Percentiles rank a stretch among this genome's conserved stretches.
phyloP scores from a whole-genome alignment of 2,113 vertebrate genomes.

The Poeciliopsis occidentalis region DNA sequence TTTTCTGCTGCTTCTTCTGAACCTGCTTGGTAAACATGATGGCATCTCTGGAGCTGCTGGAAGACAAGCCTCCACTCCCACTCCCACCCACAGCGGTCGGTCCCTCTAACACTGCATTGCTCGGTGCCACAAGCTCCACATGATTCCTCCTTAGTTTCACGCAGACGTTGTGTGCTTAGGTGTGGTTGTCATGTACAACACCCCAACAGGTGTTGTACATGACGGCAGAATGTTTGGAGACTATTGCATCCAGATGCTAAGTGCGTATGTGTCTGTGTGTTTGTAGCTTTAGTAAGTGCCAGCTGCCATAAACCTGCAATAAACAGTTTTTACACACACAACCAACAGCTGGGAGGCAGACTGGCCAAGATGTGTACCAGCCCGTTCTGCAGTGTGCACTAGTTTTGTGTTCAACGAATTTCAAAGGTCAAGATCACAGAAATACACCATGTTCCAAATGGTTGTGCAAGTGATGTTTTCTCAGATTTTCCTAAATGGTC shows the following conservation, averaged over 20 bases:
- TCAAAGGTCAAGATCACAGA: neutral
- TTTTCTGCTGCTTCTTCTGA: slow-evolving; percentile 13
- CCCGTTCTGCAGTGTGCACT: neutral
- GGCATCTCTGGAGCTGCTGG: slow-evolving; percentile 45
- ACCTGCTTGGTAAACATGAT: slow-evolving; percentile 70
- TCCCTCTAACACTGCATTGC: slow-evolving; percentile 36
- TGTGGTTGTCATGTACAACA: slow-evolving; percentile 5
- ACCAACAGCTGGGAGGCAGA: neutral
- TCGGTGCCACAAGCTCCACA: slow-evolving; percentile 50
- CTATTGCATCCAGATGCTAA: slow-evolving; percentile 53
- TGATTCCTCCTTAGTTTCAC: slow-evolving; percentile 21
- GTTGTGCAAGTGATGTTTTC: too few species aligned
- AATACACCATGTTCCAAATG: too few species aligned
- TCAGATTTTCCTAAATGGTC: too few species aligned
- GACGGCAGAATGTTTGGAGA: slow-evolving; percentile 53
- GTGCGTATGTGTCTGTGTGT: neutral
- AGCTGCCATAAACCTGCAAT: slow-evolving; percentile 25
- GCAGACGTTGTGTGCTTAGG: neutral
- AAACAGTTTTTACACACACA: slow-evolving; percentile 29
- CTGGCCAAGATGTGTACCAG: neutral
- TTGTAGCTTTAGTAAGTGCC: neutral
- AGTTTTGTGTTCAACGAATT: neutral
- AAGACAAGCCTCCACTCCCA: slow-evolving; percentile 29
- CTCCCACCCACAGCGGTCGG: slow-evolving; percentile 34
- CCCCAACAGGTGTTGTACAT: slow-evolving; percentile 57